Percentiles rank a stretch among this genome's conserved stretches.
phyloP scores from a whole-genome alignment of 37 sponge, comb jelly and placozoan genomes.

The Diacarnus erythraeanus region DNA sequence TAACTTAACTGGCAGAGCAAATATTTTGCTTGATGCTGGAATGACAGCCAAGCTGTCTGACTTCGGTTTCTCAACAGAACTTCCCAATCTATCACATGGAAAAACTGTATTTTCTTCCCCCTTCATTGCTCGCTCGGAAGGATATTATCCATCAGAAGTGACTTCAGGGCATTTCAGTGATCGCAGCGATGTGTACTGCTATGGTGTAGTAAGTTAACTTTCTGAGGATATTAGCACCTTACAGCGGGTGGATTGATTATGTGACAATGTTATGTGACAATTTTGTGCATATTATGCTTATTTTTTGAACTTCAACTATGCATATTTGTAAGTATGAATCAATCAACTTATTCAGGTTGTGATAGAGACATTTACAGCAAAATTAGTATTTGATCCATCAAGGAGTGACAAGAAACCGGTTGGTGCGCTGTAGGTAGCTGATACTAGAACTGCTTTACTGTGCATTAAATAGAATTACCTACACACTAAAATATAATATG shows the following conservation, averaged over 20 bases:
- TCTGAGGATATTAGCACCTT: not conserved
- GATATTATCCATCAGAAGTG: constrained; percentile 25
- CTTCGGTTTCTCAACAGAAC: constrained; percentile 24
- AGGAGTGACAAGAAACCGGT: constrained; percentile 4
- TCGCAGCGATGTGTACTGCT: constrained; percentile 30
- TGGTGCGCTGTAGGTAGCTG: not conserved
- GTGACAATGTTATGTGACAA: too few relatives aligned
- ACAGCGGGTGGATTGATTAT: not conserved
- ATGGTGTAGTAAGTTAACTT: constrained; percentile 17
- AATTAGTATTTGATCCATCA: not conserved
- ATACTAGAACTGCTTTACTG: not conserved
- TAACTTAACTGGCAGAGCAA: constrained; percentile 1
- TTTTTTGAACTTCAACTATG: too few relatives aligned
- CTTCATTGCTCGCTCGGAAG: not conserved
- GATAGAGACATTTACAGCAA: not conserved
- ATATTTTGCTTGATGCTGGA: constrained; percentile 11
- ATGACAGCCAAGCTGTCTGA: constrained; percentile 24
- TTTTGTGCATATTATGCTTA: not conserved
- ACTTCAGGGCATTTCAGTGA: not conserved
- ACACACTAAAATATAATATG: too few relatives aligned
- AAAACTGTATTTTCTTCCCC: not conserved
- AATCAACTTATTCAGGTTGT: not conserved
- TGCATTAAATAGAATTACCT: not conserved
- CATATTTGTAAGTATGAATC: too few relatives aligned
- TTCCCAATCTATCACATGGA: constrained; percentile 1